Evolutionary conservation across 2,797 vertebrate genomes (phyloP).

Genomic region (Aeoliscus strigatus): DNA sequence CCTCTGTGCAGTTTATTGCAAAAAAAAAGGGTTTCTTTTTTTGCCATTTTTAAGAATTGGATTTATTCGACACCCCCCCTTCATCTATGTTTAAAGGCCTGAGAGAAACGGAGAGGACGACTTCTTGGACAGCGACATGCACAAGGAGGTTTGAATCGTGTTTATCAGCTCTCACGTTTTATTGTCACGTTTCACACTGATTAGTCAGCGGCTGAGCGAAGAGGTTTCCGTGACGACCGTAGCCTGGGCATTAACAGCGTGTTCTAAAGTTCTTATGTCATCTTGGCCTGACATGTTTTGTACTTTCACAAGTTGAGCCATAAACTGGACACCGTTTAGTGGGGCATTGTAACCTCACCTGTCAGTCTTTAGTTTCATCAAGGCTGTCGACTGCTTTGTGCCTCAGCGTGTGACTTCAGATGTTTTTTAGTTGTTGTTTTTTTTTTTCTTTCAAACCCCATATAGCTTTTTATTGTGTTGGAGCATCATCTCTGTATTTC

Average conservation of each 20-base stretch:
- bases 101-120: background rate
- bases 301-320: conserved; percentile 69
- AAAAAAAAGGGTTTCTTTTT: conserved; percentile 68
- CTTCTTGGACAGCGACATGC: too few relatives aligned
- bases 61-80: conserved; percentile 66
- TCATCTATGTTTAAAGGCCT: conserved; percentile 20
- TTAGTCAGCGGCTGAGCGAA: background rate
- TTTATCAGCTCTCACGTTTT: too few relatives aligned
- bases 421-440: conserved; percentile 31
- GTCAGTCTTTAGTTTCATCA: conserved; percentile 42
- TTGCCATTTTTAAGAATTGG: conserved; percentile 61
- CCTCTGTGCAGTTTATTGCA: conserved; percentile 64
- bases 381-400: conserved; percentile 55
- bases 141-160: too few relatives aligned
- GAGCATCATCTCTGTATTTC: conserved; percentile 53
- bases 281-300: conserved; percentile 45
- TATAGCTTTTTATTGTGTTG: conserved; percentile 42
- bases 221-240: conserved; percentile 26
- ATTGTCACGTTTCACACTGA: conserved; percentile 29
- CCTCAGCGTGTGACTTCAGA: conserved; percentile 50
- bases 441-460: conserved; percentile 22
- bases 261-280: conserved; percentile 43
- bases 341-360: conserved; percentile 59
- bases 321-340: conserved; percentile 54
- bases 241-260: conserved; percentile 54